Base-by-base conservation (phyloP, 2,797 vertebrate species). In the Halcyon chelicuti region DNA sequence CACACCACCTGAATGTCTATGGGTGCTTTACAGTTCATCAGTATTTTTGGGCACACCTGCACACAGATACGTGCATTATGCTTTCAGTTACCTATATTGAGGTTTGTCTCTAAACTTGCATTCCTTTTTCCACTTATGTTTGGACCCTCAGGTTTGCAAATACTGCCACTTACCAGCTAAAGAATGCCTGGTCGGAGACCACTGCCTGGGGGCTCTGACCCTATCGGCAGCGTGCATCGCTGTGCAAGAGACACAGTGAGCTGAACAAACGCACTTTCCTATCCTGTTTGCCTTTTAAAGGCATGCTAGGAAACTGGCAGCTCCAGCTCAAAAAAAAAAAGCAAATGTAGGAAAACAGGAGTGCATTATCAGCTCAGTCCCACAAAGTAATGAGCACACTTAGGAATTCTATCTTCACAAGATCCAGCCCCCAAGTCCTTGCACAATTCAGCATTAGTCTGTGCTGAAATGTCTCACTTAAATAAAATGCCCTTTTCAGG, bases 71-170 rank as follows among this genome's bases (percentile, higher is more conserved):
- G 7, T 62, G 47, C 29, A 7, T 75, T 91, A 28, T 37, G 31
- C 79, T 91, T 47, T 55, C 55, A 90, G 35, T 17, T 14, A 85
- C 33, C 44, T 49, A 28, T 65, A 28, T 35, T 39, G 22, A 4
- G 4, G 12, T 73, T 77, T 68, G 72, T 85, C 73, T 81, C 72
- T 55, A 76, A 87, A 63, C 74, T 73, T 49, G 28, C 40, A 44
- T 63, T 93, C 35, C 18, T 86, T 75, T 71, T 72, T 22, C 70
- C 47, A 82, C 68, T 84, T 2, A 1, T 31, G 37, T 66, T 91
- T 93, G 88, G 93, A 31, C 83, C 81, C 67, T 58, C 73, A 54
- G 77, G 70, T 90, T 81, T 91, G 91, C 81, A 95, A 94, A 88
- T n/a, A 12, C 60, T 77, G 73, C 63, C 78, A 65, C 72, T 88